These are phyloP conservation scores for Byasa hedistus DNA, from an alignment of 2,888 invertebrate species.

Conservation along the genomic window DNA sequence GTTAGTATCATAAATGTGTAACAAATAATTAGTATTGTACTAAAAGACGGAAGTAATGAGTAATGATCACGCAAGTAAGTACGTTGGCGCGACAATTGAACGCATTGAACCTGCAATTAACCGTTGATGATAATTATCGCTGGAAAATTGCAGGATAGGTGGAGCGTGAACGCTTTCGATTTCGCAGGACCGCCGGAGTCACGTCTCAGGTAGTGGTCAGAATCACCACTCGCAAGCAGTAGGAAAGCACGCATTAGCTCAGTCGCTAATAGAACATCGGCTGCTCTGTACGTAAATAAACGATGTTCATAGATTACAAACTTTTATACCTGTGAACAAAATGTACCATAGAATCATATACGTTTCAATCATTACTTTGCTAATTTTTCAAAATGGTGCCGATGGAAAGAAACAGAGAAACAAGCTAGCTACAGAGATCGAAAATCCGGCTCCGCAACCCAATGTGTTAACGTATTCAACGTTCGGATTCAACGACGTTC, in stretches of 20 bases:
- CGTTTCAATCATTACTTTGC: conserved; percentile 50
- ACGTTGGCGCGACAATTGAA: conserved; percentile 55
- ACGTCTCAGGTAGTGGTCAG: conserved; percentile 40
- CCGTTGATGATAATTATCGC: conserved; percentile 63
- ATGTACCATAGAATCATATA: conserved; percentile 59
- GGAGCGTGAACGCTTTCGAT: conserved; percentile 76
- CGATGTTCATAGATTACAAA: conserved; percentile 59
- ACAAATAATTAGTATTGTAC: conserved; percentile 16
- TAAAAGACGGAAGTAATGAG: conserved; percentile 56
- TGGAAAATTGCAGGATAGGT: conserved; percentile 65
- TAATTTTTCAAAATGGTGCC: conserved; percentile 43
- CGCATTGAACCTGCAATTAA: conserved; percentile 55
- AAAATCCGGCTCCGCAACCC: conserved; percentile 60
- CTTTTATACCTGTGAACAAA: conserved; percentile 49
- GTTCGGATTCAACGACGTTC: conserved; percentile 72
- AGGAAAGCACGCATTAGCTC: conserved; percentile 36
- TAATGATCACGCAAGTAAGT: conserved; percentile 51
- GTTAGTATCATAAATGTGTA: conserved; percentile 11
- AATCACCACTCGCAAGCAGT: conserved; percentile 41
- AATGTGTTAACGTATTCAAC: conserved; percentile 71
- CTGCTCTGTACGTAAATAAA: conserved; percentile 59
- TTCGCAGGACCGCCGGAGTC: conserved; percentile 61
- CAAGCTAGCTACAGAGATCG: conserved; percentile 52
- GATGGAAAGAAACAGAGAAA: conserved; percentile 57
- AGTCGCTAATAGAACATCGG: conserved; percentile 64